Conservation (phyloP, 1,140 invertebrate genomes). For the Dendrolimus kikuchii region DNA sequence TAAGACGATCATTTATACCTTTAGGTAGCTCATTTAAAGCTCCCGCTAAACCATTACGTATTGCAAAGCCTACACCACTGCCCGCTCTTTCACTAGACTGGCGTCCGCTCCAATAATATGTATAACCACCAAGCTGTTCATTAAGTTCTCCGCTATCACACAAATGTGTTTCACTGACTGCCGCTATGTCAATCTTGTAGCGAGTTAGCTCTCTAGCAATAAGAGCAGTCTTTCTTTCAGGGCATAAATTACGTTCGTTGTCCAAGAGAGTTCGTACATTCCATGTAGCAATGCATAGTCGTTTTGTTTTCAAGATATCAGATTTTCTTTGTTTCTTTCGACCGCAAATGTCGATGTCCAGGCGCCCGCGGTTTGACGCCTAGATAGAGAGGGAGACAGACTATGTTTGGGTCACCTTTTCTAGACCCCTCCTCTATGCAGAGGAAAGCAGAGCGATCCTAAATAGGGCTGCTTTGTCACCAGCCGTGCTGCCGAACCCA, state of each 20-base stretch:
- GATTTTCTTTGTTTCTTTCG: slow-evolving; percentile 7
- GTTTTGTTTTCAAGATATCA: too few relatives aligned
- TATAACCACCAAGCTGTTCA: slow-evolving; percentile 16
- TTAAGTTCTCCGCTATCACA: slow-evolving; percentile 13
- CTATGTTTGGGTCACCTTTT: slow-evolving; percentile 27
- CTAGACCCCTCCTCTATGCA: slow-evolving; percentile 20
- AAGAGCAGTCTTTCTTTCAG: slow-evolving; percentile 20
- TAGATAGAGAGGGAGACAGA: slow-evolving; percentile 6
- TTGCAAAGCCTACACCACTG: slow-evolving; percentile 21
- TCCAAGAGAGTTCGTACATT: slow-evolving; percentile 19
- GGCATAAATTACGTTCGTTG: slow-evolving; percentile 13
- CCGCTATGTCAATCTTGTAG: slow-evolving; percentile 22
- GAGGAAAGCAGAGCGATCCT: slow-evolving; percentile 26
- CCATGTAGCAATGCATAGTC: slow-evolving; percentile 8
- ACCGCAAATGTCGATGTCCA: slow-evolving; percentile 13
- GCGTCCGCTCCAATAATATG: slow-evolving; percentile 18
- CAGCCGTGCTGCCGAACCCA: slow-evolving; percentile 13
- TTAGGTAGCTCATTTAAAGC: slow-evolving; percentile 10
- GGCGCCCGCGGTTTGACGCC: slow-evolving; percentile 16
- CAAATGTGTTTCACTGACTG: slow-evolving; percentile 22
- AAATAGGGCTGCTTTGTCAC: background rate
- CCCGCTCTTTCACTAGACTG: slow-evolving; percentile 6
- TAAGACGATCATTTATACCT: slow-evolving; percentile 14
- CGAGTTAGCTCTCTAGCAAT: slow-evolving; percentile 18
- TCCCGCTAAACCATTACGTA: slow-evolving; percentile 8